Conservation (phyloP, 2,888 invertebrate genomes). For the Agrochola macilenta region DNA sequence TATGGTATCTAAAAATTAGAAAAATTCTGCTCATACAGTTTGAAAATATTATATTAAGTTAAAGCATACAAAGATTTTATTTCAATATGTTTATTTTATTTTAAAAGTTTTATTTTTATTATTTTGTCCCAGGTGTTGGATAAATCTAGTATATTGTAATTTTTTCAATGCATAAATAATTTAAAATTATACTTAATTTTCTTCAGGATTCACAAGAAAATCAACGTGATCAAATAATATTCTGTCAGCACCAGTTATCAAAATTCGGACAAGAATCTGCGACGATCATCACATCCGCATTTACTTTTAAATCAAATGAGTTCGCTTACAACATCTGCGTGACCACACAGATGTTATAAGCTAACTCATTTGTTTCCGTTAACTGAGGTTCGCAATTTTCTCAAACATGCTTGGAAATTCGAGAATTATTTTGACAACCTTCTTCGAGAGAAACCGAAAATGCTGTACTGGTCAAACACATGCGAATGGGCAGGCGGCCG, state of each 20-base stretch:
- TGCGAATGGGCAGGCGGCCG: too few species aligned
- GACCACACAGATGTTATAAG: too few species aligned
- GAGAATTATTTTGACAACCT: too few species aligned
- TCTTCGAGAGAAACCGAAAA: too few species aligned
- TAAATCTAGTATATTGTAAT: background rate
- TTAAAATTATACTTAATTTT: background rate
- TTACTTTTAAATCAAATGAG: background rate
- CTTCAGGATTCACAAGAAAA: background rate
- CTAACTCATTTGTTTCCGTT: too few species aligned
- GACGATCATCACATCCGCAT: background rate
- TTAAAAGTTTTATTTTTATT: background rate
- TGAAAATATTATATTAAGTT: background rate
- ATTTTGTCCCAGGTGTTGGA: background rate
- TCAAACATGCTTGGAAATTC: too few species aligned
- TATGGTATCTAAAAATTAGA: background rate
- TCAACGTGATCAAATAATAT: background rate
- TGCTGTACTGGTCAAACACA: too few species aligned
- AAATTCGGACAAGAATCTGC: background rate
- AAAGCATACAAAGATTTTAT: background rate
- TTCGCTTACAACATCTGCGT: background rate
- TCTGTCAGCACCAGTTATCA: background rate
- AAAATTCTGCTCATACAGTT: background rate
- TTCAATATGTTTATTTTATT: background rate
- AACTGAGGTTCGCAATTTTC: too few species aligned
- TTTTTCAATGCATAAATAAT: background rate